Evolutionary conservation across 2,888 invertebrate species (phyloP).

Genomic region (Rotaria magnacalcarata): DNA sequence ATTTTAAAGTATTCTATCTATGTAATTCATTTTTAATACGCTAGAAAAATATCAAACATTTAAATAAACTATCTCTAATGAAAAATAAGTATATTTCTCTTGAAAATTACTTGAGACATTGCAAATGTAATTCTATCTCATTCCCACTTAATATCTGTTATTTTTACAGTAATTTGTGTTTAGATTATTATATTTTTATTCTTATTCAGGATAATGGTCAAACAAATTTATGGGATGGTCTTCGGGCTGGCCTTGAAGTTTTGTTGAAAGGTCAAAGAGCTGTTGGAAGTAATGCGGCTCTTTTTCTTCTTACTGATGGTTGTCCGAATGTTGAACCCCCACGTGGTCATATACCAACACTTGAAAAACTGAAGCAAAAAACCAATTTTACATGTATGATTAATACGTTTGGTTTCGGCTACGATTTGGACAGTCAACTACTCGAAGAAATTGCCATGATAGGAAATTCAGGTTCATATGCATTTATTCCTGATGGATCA

Average conservation of each 20-base stretch:
- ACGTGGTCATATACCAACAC: slow-evolving; percentile 28
- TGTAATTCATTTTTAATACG: too few relatives aligned
- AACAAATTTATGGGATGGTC: slow-evolving; percentile 30
- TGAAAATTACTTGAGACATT: too few relatives aligned
- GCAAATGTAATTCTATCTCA: too few relatives aligned
- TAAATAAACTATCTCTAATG: too few relatives aligned
- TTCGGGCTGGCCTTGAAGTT: not conserved
- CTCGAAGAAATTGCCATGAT: not conserved
- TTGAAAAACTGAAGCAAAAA: not conserved
- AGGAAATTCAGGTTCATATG: slow-evolving; percentile 40
- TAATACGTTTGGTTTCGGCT: slow-evolving; percentile 20
- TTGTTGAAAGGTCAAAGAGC: not conserved
- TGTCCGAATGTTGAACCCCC: not conserved
- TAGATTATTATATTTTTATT: not conserved
- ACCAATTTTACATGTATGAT: not conserved
- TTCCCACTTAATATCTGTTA: too few relatives aligned
- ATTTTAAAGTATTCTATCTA: too few relatives aligned
- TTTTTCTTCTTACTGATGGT: slow-evolving; percentile 1
- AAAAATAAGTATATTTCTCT: too few relatives aligned
- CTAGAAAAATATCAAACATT: too few relatives aligned
- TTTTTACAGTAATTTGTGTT: too few relatives aligned
- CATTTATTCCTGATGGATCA: slow-evolving; percentile 45
- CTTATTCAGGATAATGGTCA: not conserved
- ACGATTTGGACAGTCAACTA: not conserved
- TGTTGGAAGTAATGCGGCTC: not conserved